Evolutionary conservation across 2,113 vertebrate genomes (phyloP).

Genomic region (Dasyurus viverrinus): DNA sequence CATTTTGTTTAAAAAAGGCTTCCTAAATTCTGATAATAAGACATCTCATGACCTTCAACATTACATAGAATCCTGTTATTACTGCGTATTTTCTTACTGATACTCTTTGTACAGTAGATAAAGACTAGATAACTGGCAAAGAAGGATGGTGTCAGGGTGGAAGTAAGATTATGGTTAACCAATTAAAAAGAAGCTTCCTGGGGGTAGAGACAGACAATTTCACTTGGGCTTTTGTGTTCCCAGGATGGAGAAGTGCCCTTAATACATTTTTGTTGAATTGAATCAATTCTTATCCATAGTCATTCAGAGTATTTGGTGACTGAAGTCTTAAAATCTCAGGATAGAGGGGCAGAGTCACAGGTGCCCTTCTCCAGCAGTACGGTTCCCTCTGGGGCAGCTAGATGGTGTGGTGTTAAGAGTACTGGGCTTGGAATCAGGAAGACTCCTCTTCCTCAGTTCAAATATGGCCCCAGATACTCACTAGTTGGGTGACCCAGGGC

Average conservation of each 20-base stretch:
- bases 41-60: not conserved
- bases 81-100: not conserved
- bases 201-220: not conserved
- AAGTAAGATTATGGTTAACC: not conserved
- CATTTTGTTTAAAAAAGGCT: not conserved
- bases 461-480: not conserved
- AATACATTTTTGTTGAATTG: not conserved
- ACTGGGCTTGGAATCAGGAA: not conserved
- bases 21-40: not conserved
- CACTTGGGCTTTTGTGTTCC: not conserved
- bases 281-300: not conserved
- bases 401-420: not conserved
- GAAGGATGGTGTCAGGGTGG: not conserved
- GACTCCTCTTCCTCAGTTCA: not conserved
- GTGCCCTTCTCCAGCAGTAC: not conserved
- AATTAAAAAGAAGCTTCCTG: not conserved
- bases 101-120: not conserved
- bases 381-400: not conserved
- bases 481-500: not conserved
- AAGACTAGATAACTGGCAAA: not conserved
- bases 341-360: not conserved
- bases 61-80: not conserved
- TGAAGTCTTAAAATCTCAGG: not conserved
- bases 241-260: not conserved
- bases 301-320: not conserved